Base-by-base conservation (phyloP, 2,797 vertebrate species). In the Cephalopachus bancanus region DNA sequence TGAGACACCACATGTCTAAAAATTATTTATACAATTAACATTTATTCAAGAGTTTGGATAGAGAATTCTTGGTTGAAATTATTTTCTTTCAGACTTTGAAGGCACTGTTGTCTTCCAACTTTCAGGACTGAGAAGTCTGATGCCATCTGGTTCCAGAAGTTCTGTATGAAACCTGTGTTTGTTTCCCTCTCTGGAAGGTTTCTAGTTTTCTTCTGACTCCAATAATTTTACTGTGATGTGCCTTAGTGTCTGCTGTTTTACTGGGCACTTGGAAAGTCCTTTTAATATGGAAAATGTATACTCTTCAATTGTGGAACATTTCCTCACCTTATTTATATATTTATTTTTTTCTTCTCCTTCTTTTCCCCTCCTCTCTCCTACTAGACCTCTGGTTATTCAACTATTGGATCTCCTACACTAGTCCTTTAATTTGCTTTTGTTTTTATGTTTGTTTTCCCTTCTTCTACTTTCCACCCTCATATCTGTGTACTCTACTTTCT, bases 151-250 rank as follows among this genome's bases (percentile, higher is more conserved):
- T 60, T 85, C 33, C 59, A 92, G 24, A 81, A 37, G 26, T 88
- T 92, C 84, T 65, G 30, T 22, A 65, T 44, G 64, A 67, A 71
- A 84, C 15, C 8, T 37, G 22, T 49, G 55, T 53, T 19, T 59
- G 7, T 53, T 33, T 67, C 30, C 14, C 57, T 62, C 26, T 88
- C 37, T 64, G 30, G 14, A 78, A 59, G 26, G 10, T 59, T 95
- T 93, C 78, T 49, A 67, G n/a, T 81, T 76, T 97, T 83, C 49
- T 92, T 97, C 69, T 85, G 74, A 92, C 9, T 51, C 92, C 26
- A 22, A 0, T 69, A 95, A 85, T 74, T 44, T 90, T 62, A 67
- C 83, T 78, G 11, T 19, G 65, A 17, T 8, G 1, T 84, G 44
- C 60, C 55, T 80, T 67, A 22, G 28, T 44, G 9, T 88, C 9